phyloP scores from a whole-genome alignment of 2,113 vertebrate genomes.

The Nycticorax nycticorax region DNA sequence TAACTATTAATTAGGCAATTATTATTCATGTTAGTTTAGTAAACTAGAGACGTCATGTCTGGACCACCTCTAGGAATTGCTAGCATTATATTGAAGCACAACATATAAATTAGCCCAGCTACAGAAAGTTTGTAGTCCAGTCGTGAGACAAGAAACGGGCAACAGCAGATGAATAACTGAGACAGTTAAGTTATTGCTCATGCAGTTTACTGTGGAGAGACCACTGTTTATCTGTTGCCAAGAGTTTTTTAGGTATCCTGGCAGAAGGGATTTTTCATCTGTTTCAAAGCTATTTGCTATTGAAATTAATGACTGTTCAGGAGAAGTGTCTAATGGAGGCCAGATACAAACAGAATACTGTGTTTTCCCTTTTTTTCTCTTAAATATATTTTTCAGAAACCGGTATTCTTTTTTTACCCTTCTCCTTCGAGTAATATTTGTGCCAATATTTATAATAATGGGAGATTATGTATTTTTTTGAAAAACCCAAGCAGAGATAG shows the following conservation, averaged over 20 bases:
- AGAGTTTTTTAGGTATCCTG: neutral
- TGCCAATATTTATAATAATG: neutral
- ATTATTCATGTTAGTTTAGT: neutral
- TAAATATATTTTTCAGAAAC: neutral
- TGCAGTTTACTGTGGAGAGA: neutral
- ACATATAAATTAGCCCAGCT: neutral
- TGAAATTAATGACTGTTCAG: neutral
- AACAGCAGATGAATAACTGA: neutral
- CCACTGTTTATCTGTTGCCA: neutral
- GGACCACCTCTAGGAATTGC: neutral
- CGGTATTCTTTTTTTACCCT: fast-evolving
- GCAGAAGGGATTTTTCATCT: neutral
- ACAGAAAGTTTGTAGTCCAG: neutral
- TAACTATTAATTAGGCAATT: neutral
- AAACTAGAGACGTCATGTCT: slow-evolving; percentile 12
- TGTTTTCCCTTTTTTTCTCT: neutral
- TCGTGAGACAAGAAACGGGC: neutral
- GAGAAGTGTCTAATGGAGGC: neutral
- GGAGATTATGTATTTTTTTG: neutral
- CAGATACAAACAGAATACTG: neutral
- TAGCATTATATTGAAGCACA: neutral
- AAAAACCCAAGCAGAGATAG: neutral
- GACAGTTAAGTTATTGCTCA: neutral
- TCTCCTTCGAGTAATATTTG: neutral
- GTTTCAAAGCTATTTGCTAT: neutral